These are phyloP conservation scores for Sceloporus tristichus DNA, from an alignment of 2,113 vertebrate species.

Conservation along the genomic window DNA sequence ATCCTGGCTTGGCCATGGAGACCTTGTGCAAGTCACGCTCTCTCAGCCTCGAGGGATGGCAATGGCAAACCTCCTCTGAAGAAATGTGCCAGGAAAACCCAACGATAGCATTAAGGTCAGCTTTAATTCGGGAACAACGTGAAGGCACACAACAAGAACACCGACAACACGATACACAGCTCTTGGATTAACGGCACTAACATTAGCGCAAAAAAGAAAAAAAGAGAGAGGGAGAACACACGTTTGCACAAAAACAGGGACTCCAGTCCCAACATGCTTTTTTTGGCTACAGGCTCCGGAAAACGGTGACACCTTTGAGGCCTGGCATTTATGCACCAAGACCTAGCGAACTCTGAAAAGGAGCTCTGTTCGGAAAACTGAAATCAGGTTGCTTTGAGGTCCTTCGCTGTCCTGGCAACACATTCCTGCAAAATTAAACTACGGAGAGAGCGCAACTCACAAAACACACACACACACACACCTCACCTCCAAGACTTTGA, in stretches of 20 bases:
- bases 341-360: background rate
- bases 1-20: too few relatives aligned
- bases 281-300: slow-evolving; percentile 16
- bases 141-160: too few relatives aligned
- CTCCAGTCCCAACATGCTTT: slow-evolving; percentile 10
- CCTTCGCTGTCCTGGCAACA: background rate
- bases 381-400: background rate
- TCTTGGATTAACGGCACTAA: background rate
- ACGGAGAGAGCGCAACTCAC: background rate
- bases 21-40: too few relatives aligned
- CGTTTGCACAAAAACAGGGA: background rate
- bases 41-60: too few relatives aligned
- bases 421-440: background rate
- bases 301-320: background rate
- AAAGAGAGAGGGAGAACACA: background rate
- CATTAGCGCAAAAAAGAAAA: background rate
- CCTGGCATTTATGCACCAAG: too few relatives aligned
- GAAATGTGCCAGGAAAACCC: too few relatives aligned
- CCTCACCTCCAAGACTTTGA: background rate
- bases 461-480: background rate
- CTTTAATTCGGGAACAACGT: too few relatives aligned
- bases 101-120: too few relatives aligned
- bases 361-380: background rate
- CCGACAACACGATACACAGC: too few relatives aligned
- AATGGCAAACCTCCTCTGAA: too few relatives aligned